phyloP scores from a whole-genome alignment of 2,888 invertebrate genomes.

The Dasysyrphus albostriatus region DNA sequence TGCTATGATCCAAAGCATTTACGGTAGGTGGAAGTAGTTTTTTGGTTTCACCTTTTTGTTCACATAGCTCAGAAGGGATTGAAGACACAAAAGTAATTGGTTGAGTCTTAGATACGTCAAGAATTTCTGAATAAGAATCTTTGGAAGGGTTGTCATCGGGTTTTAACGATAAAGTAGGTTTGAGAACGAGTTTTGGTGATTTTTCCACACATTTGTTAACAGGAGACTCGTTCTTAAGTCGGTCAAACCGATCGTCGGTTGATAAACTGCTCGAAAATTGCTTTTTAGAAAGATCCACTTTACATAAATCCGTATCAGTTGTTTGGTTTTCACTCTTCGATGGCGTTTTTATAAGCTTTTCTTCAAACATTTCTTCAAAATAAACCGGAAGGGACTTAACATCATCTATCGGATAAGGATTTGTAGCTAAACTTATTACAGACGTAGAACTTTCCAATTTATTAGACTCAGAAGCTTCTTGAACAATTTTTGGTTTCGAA shows the following conservation, averaged over 20 bases:
- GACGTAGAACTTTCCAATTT: background rate
- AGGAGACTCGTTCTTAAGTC: constrained; percentile 35
- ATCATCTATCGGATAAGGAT: background rate
- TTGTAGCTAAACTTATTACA: background rate
- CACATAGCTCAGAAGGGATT: constrained; percentile 12
- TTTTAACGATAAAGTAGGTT: background rate
- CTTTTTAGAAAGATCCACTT: background rate
- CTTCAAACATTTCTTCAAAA: background rate
- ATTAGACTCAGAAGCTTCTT: background rate
- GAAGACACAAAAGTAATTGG: background rate
- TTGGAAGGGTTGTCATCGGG: constrained; percentile 28
- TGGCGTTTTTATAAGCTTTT: background rate
- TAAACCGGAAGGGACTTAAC: background rate
- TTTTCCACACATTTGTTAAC: background rate
- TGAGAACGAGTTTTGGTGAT: background rate
- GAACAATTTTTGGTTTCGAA: background rate
- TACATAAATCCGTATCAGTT: too few species aligned
- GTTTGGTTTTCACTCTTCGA: background rate
- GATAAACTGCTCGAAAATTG: background rate
- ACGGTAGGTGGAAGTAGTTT: background rate
- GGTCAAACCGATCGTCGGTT: constrained; percentile 55
- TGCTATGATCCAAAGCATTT: background rate
- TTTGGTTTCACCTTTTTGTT: background rate
- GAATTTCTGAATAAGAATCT: constrained; percentile 1
- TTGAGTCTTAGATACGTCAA: background rate